Evolutionary conservation across 2,888 invertebrate genomes (phyloP).

Genomic region (Dasysyrphus albostriatus): DNA sequence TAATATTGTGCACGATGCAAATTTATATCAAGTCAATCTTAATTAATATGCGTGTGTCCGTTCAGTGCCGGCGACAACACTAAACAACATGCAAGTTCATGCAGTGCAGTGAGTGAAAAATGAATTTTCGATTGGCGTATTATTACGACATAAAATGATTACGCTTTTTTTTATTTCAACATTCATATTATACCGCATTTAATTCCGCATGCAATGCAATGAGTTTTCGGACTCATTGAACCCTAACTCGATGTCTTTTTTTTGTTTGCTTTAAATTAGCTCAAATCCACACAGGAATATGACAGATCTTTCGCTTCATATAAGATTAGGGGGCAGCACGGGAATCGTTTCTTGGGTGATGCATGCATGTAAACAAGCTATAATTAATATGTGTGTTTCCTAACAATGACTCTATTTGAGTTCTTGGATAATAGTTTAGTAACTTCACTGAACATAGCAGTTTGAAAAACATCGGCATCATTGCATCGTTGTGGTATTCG

Average conservation of each 20-base stretch:
- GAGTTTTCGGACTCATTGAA: conserved; percentile 49
- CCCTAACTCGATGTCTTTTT: conserved; percentile 39
- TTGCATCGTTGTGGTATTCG: background rate
- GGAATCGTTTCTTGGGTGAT: conserved; percentile 22
- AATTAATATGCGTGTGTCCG: conserved; percentile 56
- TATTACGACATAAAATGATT: conserved; percentile 47
- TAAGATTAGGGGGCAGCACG: conserved; percentile 22
- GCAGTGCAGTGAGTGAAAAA: conserved; percentile 25
- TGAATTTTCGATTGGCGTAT: conserved; percentile 42
- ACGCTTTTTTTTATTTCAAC: conserved; percentile 41
- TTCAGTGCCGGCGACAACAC: conserved; percentile 6
- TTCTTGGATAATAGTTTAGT: conserved; percentile 46
- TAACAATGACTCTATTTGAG: conserved; percentile 64
- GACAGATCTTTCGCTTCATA: conserved; percentile 8
- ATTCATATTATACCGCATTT: conserved; percentile 38
- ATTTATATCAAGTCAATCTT: conserved; percentile 69
- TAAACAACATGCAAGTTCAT: conserved; percentile 36
- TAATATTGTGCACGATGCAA: conserved; percentile 36
- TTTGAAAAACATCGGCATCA: conserved; percentile 24
- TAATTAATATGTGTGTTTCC: conserved; percentile 56
- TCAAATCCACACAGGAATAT: conserved; percentile 37
- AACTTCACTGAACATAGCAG: conserved; percentile 39
- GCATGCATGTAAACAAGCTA: conserved; percentile 57
- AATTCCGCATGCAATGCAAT: conserved; percentile 22
- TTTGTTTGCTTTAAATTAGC: conserved; percentile 13